Percentiles rank a stretch among this genome's conserved stretches.
Evolutionary conservation across 92 coral and sea anemone species (phyloP).

Genomic region (Pocillopora grandis): DNA sequence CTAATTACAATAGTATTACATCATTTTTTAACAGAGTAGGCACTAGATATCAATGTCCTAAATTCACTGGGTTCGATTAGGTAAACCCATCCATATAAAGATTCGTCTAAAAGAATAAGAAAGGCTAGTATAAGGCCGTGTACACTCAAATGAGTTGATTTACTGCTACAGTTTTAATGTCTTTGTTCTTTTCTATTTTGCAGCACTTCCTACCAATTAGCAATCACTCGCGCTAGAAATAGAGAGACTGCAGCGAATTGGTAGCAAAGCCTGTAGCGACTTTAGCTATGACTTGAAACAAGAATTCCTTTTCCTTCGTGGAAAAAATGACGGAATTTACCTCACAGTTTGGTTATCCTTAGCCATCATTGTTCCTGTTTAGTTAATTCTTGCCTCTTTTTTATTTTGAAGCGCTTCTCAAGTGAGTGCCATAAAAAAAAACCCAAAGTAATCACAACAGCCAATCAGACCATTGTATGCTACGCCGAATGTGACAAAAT

Average conservation of each 20-base stretch:
- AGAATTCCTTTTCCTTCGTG: background rate
- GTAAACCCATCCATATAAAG: too few relatives aligned
- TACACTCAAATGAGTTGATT: background rate
- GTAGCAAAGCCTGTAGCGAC: background rate
- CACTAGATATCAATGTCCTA: too few relatives aligned
- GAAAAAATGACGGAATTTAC: background rate
- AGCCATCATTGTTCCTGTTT: too few relatives aligned
- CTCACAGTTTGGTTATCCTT: background rate
- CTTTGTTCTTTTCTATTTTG: background rate
- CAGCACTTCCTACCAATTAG: slow-evolving; percentile 38
- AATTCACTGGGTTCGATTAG: too few relatives aligned
- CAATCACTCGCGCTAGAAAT: background rate
- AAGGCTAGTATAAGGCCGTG: background rate
- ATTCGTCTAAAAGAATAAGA: too few relatives aligned
- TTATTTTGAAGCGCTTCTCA: too few relatives aligned
- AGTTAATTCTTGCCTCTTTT: too few relatives aligned
- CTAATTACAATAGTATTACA: background rate
- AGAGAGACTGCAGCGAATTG: background rate
- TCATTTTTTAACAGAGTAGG: background rate
- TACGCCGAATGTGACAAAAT: too few relatives aligned
- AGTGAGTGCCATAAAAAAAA: too few relatives aligned
- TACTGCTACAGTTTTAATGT: background rate
- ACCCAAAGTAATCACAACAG: too few relatives aligned
- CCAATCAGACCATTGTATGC: too few relatives aligned
- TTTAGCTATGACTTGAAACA: background rate